Percentiles rank a stretch among this genome's conserved stretches.
phyloP scores from a whole-genome alignment of 2,888 invertebrate genomes.

The Hydrotaea cyrtoneurina region DNA sequence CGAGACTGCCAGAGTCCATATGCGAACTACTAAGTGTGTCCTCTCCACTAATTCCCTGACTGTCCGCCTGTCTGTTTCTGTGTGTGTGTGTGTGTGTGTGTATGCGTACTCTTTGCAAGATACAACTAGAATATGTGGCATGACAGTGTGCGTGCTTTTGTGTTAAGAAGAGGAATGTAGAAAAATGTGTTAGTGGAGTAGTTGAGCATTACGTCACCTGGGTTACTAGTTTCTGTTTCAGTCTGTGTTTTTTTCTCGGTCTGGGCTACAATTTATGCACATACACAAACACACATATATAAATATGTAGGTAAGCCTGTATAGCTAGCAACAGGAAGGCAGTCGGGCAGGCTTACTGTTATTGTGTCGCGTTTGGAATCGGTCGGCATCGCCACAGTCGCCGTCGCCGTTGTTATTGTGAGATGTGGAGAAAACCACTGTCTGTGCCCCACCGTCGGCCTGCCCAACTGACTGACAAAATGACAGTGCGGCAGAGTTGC shows the following conservation, averaged over 20 bases:
- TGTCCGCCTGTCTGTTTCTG: background rate
- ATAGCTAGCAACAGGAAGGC: conserved; percentile 1
- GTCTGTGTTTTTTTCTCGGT: conserved; percentile 67
- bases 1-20: conserved; percentile 11
- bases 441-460: background rate
- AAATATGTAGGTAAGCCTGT: conserved; percentile 38
- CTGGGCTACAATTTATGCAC: conserved; percentile 70
- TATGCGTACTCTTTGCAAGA: background rate
- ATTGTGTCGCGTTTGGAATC: conserved; percentile 25
- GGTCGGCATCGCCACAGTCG: background rate
- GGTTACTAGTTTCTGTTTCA: conserved; percentile 66
- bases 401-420: background rate
- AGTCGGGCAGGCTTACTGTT: conserved; percentile 39
- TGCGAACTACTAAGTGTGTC: background rate
- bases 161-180: conserved; percentile 77
- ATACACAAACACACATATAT: conserved; percentile 48
- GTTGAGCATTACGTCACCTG: conserved; percentile 80
- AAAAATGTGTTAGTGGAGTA: conserved; percentile 81
- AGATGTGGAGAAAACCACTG: conserved; percentile 23
- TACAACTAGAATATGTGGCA: background rate
- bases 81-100: background rate
- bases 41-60: background rate
- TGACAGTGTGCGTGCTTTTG: conserved; percentile 24
- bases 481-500: background rate
- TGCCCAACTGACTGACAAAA: background rate